phyloP scores from a whole-genome alignment of 2,888 invertebrate species.

The Crematogaster levior region DNA sequence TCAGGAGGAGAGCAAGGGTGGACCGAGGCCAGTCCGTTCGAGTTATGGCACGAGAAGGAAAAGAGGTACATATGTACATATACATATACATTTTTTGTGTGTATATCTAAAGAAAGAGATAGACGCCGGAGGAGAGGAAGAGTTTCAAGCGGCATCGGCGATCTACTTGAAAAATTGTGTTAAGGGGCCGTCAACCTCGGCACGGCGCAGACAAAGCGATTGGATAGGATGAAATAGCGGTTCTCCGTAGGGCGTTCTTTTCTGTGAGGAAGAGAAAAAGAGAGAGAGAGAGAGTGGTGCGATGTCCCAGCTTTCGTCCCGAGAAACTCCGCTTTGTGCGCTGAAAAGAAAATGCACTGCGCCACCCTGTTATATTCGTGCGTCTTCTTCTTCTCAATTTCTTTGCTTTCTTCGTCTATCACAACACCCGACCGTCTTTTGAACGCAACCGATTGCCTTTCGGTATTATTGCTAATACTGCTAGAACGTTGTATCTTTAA shows the following conservation, averaged over 20 bases:
- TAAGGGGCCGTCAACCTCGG: conserved; percentile 63
- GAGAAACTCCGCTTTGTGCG: conserved; percentile 51
- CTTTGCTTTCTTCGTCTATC: conserved; percentile 10
- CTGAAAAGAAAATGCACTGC: conserved; percentile 51
- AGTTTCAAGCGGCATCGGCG: conserved; percentile 25
- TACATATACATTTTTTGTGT: not conserved
- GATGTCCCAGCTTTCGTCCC: conserved; percentile 26
- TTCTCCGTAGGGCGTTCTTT: conserved; percentile 54
- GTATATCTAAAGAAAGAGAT: not conserved
- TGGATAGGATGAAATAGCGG: conserved; percentile 65
- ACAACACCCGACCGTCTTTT: conserved; percentile 19
- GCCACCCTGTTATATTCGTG: conserved; percentile 31
- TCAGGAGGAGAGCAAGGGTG: not conserved
- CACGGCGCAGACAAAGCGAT: conserved; percentile 63
- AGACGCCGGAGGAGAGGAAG: not conserved
- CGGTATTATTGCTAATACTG: conserved; percentile 32
- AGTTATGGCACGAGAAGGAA: not conserved
- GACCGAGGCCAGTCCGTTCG: conserved; percentile 16
- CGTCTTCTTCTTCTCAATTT: conserved; percentile 10
- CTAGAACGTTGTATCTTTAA: not conserved
- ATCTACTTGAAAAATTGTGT: conserved; percentile 64
- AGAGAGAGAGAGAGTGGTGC: not conserved
- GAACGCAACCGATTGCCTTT: conserved; percentile 23
- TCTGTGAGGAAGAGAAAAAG: not conserved
- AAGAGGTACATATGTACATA: not conserved